A percentile compares a stretch with the other conserved stretches of the same genome.
Conservation (phyloP, 2,797 vertebrate species). For the Anas georgica region DNA sequence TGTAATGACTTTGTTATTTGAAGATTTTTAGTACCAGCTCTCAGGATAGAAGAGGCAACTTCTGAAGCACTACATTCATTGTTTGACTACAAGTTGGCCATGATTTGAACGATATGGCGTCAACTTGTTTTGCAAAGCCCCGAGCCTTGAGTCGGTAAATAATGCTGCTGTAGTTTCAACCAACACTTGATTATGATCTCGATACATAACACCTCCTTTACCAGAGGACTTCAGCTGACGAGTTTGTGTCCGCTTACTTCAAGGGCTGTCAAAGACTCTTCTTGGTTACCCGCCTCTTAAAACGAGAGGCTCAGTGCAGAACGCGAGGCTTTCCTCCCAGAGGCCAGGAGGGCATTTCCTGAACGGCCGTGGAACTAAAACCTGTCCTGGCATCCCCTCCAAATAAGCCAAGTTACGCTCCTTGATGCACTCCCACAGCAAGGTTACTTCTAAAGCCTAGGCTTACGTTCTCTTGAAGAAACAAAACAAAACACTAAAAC, state of each 20-base stretch:
- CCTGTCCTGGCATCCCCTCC: background rate
- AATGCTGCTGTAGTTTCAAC: background rate
- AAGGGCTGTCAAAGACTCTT: background rate
- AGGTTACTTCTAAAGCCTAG: background rate
- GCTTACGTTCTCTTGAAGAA: background rate
- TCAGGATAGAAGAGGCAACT: background rate
- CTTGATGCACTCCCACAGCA: background rate
- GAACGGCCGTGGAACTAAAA: background rate
- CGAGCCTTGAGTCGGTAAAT: background rate
- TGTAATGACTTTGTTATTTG: background rate
- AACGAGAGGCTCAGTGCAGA: background rate
- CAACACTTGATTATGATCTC: rapidly evolving
- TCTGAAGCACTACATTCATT: background rate
- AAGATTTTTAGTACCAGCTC: background rate
- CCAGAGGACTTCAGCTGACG: background rate
- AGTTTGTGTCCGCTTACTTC: background rate
- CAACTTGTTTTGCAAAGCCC: background rate
- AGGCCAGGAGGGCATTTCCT: background rate
- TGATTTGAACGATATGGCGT: background rate
- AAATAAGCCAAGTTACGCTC: background rate
- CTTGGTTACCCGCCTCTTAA: background rate
- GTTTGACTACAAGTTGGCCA: background rate
- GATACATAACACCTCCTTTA: background rate
- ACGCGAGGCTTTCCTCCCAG: background rate
- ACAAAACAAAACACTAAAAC: background rate